phyloP scores from a whole-genome alignment of 2,888 invertebrate genomes.

The Xanthostigma xanthostigma region DNA sequence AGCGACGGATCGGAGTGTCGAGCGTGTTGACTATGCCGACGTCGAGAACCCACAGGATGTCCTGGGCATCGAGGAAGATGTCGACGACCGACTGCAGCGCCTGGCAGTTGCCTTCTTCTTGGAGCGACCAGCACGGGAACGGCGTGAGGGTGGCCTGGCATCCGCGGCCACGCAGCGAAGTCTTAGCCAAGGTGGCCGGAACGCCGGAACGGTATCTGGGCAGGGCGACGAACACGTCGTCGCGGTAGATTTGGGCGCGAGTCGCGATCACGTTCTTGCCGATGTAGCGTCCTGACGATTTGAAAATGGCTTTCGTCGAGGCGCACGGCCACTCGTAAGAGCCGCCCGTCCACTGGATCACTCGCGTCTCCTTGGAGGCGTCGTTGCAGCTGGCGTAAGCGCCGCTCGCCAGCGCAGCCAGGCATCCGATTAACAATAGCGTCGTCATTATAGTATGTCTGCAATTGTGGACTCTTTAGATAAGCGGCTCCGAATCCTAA shows the following conservation, averaged over 20 bases:
- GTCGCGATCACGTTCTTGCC: slow-evolving; percentile 44
- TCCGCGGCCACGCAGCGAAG: slow-evolving; percentile 29
- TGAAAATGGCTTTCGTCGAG: slow-evolving; percentile 38
- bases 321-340: slow-evolving; percentile 34
- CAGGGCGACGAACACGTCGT: slow-evolving; percentile 35
- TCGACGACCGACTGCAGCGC: slow-evolving; percentile 58
- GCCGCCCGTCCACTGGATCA: slow-evolving; percentile 28
- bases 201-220: slow-evolving; percentile 43
- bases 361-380: slow-evolving; percentile 2
- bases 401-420: neutral
- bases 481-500: too few species aligned
- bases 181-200: slow-evolving; percentile 47
- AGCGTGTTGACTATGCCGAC: slow-evolving; percentile 53
- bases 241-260: slow-evolving; percentile 37
- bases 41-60: slow-evolving; percentile 58
- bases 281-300: slow-evolving; percentile 37
- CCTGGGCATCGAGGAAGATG: slow-evolving; percentile 40
- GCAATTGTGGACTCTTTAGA: too few species aligned
- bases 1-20: slow-evolving; percentile 44
- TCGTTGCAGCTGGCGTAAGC: slow-evolving; percentile 4
- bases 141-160: slow-evolving; percentile 37
- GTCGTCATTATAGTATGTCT: too few species aligned
- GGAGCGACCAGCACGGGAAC: slow-evolving; percentile 46
- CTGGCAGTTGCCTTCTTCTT: slow-evolving; percentile 46
- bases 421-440: too few species aligned